phyloP scores from a whole-genome alignment of 2,888 invertebrate genomes.

The Lithophane leautieri region DNA sequence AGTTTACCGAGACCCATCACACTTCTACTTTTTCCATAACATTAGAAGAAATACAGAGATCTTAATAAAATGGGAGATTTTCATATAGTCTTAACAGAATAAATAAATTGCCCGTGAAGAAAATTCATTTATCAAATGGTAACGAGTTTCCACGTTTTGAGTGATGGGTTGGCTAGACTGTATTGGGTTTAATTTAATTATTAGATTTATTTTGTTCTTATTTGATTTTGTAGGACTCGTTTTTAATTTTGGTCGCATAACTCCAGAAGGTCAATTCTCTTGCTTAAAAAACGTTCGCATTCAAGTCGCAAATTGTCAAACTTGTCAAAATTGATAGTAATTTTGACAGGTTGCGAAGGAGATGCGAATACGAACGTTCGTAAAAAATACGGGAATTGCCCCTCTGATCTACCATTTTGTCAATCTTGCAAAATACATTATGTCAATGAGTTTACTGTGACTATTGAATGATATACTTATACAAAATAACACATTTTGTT shows the following conservation, averaged over 20 bases:
- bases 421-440: too few species aligned
- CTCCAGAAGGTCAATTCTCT: too few species aligned
- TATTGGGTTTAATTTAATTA: conserved; percentile 54
- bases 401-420: too few species aligned
- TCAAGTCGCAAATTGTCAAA: too few species aligned
- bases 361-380: too few species aligned
- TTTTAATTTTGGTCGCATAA: not conserved
- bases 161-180: conserved; percentile 74
- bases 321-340: too few species aligned
- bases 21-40: conserved; percentile 38
- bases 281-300: too few species aligned
- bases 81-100: conserved; percentile 84
- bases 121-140: conserved; percentile 87
- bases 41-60: conserved; percentile 62
- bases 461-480: too few species aligned
- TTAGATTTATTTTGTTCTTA: conserved; percentile 25
- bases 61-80: conserved; percentile 72
- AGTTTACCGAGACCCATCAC: conserved; percentile 74
- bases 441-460: too few species aligned
- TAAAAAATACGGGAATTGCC: too few species aligned
- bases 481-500: not conserved
- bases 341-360: too few species aligned
- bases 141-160: conserved; percentile 72
- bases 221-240: not conserved
- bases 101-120: conserved; percentile 89